Base-by-base conservation (phyloP, 1,140 invertebrate species). In the Drosophila sechellia region DNA sequence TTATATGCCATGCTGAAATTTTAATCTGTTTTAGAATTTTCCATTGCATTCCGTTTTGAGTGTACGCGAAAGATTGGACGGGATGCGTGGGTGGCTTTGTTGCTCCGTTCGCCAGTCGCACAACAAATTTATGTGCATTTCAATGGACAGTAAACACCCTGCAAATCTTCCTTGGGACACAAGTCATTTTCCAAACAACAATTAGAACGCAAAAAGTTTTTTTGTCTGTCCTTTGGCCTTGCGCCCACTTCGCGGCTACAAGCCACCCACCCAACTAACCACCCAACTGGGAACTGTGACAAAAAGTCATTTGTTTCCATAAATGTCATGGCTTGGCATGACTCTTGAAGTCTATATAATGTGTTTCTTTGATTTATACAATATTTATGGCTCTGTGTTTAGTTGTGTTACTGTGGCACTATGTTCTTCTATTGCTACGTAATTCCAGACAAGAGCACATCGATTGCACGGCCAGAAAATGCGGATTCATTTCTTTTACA, bases 251-350 rank as follows among this genome's bases (percentile, higher is more conserved):
- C 15, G 3, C 4, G n/a, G 12, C 39, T 17, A 4, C 13, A 13
- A 13, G 4, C 35, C 34, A 42, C 15, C 58, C 53, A 35, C 40
- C 25, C 31, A 31, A 31, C 31, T 31, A 39, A 12, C 37, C 37
- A 1, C 12, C 13, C 42, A 53, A 17, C 57, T 80, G 49, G 37
- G 59, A 61, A 42, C 58, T 61, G 63, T 79, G 70, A 77, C 81
- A 77, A 77, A 84, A 74, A 81, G 64, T 70, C 81, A 81, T 85
- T 86, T 78, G 64, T 77, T 85, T 86, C 77, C 81, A 85, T 85
- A 78, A 85, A 86, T 71, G 81, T 85, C 81, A 81, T 61, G 64
- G 68, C 60, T 59, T 75, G 72, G 73, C 74, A 72, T 53, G 53
- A 60, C 64, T 77, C 56, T 85, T 85, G 56, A 85, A 85, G 81